A percentile compares a stretch with the other conserved stretches of the same genome.
phyloP scores from a whole-genome alignment of 2,113 vertebrate genomes.

The Myotis brandtii region DNA sequence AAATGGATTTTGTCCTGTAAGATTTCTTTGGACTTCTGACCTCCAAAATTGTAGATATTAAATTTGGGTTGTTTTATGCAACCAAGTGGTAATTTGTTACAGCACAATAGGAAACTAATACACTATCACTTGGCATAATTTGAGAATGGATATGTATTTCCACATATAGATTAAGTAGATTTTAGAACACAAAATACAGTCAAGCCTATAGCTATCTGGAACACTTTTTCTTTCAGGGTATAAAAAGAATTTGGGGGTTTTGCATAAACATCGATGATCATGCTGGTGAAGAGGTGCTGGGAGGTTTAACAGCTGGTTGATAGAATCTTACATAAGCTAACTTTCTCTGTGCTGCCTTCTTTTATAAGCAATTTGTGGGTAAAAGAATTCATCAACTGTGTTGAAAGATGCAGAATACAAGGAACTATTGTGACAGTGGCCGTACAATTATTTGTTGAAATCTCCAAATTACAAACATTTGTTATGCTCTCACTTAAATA shows the following conservation, averaged over 20 bases:
- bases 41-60: background rate
- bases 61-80: background rate
- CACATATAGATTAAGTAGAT: background rate
- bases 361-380: background rate
- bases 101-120: background rate
- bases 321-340: background rate
- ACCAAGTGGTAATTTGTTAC: background rate
- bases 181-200: background rate
- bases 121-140: background rate
- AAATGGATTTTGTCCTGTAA: background rate
- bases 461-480: background rate
- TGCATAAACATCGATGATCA: background rate
- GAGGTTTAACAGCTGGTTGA: background rate
- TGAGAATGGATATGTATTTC: background rate
- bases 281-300: background rate
- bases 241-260: background rate
- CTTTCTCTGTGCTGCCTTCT: background rate
- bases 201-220: background rate
- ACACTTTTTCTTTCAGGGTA: background rate
- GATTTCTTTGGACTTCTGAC: background rate
- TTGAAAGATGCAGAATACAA: background rate
- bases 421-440: background rate
- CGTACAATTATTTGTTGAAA: background rate
- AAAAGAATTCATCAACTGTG: background rate
- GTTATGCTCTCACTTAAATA: background rate